These are phyloP conservation scores for Lithophane semibrunnea DNA, from an alignment of 2,888 invertebrate species.

Conservation along the genomic window DNA sequence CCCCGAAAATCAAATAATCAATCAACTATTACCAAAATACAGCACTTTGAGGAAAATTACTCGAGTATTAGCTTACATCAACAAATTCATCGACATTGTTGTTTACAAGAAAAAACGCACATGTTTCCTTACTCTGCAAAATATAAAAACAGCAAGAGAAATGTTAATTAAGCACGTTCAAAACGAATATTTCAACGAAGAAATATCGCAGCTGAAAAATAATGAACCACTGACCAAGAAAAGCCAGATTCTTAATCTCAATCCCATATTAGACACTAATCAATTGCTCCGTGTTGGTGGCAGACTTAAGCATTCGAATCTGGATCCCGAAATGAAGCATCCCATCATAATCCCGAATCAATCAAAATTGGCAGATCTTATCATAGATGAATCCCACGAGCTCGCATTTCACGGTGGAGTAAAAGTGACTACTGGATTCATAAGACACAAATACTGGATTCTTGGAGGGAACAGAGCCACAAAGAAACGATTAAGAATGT, in stretches of 20 bases:
- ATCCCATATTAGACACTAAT: not conserved
- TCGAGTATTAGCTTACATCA: not conserved
- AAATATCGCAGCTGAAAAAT: too few relatives aligned
- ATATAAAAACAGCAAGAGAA: constrained; percentile 3
- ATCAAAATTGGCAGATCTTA: not conserved
- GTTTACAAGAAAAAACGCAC: not conserved
- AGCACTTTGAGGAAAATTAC: not conserved
- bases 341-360: constrained; percentile 11
- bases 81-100: not conserved
- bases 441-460: constrained; percentile 1
- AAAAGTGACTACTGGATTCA: not conserved
- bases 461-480: constrained; percentile 2
- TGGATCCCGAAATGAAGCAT: constrained; percentile 4
- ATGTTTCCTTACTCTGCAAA: constrained; percentile 1
- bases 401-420: constrained; percentile 1
- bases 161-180: too few relatives aligned
- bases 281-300: not conserved
- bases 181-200: too few relatives aligned
- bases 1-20: not conserved
- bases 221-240: not conserved
- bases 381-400: not conserved
- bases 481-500: constrained; percentile 6
- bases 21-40: not conserved
- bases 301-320: not conserved
- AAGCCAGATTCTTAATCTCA: not conserved